Percentiles rank a stretch among this genome's conserved stretches.
These are phyloP conservation scores for Notocelia uddmanniana DNA, from an alignment of 2,888 invertebrate species.

Conservation along the genomic window DNA sequence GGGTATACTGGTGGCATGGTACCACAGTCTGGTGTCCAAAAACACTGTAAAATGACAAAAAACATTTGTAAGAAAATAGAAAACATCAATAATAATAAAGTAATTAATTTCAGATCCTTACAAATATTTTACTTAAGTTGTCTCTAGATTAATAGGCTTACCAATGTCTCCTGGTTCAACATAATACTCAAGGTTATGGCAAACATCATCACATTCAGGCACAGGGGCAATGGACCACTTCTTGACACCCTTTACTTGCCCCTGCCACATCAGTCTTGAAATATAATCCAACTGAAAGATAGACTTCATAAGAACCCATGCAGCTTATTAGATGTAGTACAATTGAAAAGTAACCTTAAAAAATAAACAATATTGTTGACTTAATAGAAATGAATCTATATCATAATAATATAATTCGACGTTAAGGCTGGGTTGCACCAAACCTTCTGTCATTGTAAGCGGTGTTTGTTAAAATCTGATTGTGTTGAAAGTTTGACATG, in stretches of 20 bases:
- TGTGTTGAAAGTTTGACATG: too few species aligned
- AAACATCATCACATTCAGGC: conserved; percentile 93
- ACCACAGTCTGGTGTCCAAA: conserved; percentile 96
- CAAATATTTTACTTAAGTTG: too few species aligned
- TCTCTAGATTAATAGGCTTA: conserved; percentile 64
- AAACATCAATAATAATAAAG: too few species aligned
- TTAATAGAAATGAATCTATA: too few species aligned
- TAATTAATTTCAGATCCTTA: too few species aligned
- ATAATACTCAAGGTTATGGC: conserved; percentile 90
- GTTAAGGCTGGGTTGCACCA: too few species aligned
- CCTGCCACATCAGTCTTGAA: conserved; percentile 96
- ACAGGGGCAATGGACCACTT: conserved; percentile 94
- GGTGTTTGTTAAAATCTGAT: too few species aligned
- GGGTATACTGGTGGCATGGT: conserved; percentile 93
- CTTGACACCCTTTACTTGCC: conserved; percentile 94
- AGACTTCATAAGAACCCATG: neutral
- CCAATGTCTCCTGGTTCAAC: conserved; percentile 95
- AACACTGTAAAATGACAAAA: conserved; percentile 87
- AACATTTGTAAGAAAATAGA: neutral
- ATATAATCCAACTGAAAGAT: conserved; percentile 93
- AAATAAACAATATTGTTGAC: too few species aligned
- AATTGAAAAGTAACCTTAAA: too few species aligned
- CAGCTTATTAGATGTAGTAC: neutral
- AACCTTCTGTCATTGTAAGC: too few species aligned
- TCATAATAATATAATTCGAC: too few species aligned